Conservation (phyloP, 2,888 invertebrate genomes). For the Ormyrus nitidulus region DNA sequence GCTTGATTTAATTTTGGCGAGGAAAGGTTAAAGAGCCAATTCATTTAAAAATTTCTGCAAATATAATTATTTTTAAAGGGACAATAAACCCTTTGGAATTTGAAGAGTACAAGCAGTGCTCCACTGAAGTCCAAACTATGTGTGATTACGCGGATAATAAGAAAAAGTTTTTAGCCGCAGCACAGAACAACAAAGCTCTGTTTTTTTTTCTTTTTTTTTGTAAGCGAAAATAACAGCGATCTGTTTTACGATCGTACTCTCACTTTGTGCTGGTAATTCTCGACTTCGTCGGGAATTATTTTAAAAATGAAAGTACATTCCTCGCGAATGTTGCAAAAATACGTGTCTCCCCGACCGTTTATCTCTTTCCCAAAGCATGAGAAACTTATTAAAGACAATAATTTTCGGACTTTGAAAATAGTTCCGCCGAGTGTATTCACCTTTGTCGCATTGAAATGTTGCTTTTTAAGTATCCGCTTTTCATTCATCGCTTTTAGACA, state of each 20-base stretch:
- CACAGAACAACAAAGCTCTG: slow-evolving; percentile 31
- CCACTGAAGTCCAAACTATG: slow-evolving; percentile 1
- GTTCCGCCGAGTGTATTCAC: background rate
- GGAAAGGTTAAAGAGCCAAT: too few relatives aligned
- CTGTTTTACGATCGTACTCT: slow-evolving; percentile 47
- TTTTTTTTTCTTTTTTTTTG: background rate
- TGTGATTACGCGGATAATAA: slow-evolving; percentile 6
- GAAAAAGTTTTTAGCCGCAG: slow-evolving; percentile 53
- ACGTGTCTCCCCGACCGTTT: background rate
- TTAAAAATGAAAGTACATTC: slow-evolving; percentile 55
- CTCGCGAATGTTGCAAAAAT: slow-evolving; percentile 21
- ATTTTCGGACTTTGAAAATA: background rate
- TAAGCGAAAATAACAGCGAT: slow-evolving; percentile 43
- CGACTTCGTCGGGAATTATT: slow-evolving; percentile 44
- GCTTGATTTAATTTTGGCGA: too few relatives aligned
- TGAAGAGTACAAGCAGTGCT: slow-evolving; percentile 3
- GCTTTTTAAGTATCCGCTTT: too few relatives aligned
- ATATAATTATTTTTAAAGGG: slow-evolving; percentile 2
- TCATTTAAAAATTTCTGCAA: too few relatives aligned
- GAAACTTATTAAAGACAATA: slow-evolving; percentile 1
- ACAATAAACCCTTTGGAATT: slow-evolving; percentile 16
- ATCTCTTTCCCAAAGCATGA: too few relatives aligned
- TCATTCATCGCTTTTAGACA: too few relatives aligned
- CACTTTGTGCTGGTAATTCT: slow-evolving; percentile 44
- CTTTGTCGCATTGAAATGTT: too few relatives aligned